A percentile compares a stretch with the other conserved stretches of the same genome.
These are phyloP conservation scores for Misgurnus anguillicaudatus DNA, from an alignment of 2,113 vertebrate genomes.

Conservation along the genomic window DNA sequence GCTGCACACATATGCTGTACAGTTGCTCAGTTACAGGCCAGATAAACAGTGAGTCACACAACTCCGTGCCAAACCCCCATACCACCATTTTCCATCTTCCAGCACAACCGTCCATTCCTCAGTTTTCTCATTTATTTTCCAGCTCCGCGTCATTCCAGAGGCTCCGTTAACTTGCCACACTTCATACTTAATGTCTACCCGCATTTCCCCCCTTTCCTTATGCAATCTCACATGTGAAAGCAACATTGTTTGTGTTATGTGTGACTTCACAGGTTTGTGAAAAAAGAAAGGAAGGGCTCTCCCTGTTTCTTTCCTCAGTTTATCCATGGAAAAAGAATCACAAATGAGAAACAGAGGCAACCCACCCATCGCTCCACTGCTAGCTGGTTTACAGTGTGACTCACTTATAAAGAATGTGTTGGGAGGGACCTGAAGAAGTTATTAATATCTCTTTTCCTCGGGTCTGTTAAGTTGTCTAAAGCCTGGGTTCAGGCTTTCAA, in stretches of 20 bases:
- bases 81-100: conserved; percentile 72
- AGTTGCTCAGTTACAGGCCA: conserved; percentile 66
- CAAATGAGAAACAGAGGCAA: conserved; percentile 73
- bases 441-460: conserved; percentile 79
- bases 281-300: conserved; percentile 54
- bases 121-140: conserved; percentile 38
- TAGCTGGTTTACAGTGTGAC: conserved; percentile 69
- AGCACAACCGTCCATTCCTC: conserved; percentile 24
- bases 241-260: conserved; percentile 38
- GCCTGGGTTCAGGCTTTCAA: conserved; percentile 59
- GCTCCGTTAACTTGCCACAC: conserved; percentile 10
- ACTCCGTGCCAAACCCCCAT: conserved; percentile 68
- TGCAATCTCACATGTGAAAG: conserved; percentile 8
- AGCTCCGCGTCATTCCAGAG: conserved; percentile 5
- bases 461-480: conserved; percentile 70
- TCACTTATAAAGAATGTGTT: conserved; percentile 75
- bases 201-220: neutral
- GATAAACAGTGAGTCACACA: conserved; percentile 76
- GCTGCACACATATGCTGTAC: conserved; percentile 50
- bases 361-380: conserved; percentile 55
- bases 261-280: conserved; percentile 36
- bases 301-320: conserved; percentile 60
- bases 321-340: conserved; percentile 73
- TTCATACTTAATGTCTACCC: neutral
- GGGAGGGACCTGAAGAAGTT: conserved; percentile 69